Evolutionary conservation across 1,140 invertebrate genomes (phyloP), one percentile per base, ranked within the genome.

Genomic region (Drosophila sulfurigaster): DNA sequence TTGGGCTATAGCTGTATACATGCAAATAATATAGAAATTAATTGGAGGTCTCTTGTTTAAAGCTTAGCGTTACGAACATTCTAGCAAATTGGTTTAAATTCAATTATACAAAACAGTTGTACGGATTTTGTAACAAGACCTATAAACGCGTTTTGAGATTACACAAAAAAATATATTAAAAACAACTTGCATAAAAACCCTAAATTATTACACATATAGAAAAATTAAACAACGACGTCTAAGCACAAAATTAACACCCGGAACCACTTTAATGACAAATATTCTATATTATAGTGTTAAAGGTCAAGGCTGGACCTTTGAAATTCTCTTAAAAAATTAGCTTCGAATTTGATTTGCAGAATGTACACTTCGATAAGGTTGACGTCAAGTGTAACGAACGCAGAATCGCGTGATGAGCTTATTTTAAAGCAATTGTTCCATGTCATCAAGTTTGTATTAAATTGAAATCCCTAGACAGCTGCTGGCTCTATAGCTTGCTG

Each of bases 1-100:
- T 95, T 60, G 95, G 95, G 91, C 94, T 94, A 92, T 94, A 95
- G 92, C 95, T 95, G 82, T 54, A 38, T 38, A 10, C 35, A 38
- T 10, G 11, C 6, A 54, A 13, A 15, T 16, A 35, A 52, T 56
- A 38, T 57, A 57, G 20, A 48, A 48, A 48, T 48, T 5, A 48
- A 48, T 48, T 48, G 46, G 16, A 38, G 10, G 46, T 16, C 1
- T 32, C 30, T 49, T 49, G 45, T 63, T 63, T 48, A 48, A 48
- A 48, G 46, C 10, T 8, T 43, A 43, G 46, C 8, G 8, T 38
- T 38, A 38, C 35, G 35, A 38, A 11, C 7, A 38, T 10, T 38
- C 35, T 38, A 38, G 35, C 8, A 38, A 38, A 38, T 48, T 48
- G 0, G 6, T 48, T 48, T 43, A 43, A 43, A 43, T 43, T 43